phyloP scores from a whole-genome alignment of 2,113 vertebrate genomes.

The Neolamprologus sp. region DNA sequence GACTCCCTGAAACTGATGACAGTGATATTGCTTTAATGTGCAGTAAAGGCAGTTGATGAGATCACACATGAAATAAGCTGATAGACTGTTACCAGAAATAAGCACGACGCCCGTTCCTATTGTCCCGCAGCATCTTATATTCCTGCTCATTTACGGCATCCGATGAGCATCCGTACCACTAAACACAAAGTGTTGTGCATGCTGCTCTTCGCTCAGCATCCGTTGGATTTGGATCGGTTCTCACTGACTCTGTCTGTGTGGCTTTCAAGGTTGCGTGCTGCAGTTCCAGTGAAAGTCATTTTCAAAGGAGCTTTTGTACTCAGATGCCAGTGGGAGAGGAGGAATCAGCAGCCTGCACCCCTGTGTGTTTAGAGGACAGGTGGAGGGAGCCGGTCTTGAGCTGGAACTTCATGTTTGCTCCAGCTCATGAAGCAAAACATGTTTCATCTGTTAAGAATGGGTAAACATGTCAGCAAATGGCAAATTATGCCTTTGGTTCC shows the following conservation, averaged over 20 bases:
- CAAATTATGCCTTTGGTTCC: background rate
- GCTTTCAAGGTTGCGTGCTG: background rate
- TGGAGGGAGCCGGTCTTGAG: background rate
- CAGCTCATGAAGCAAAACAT: background rate
- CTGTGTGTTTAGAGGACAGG: background rate
- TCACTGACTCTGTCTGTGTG: background rate
- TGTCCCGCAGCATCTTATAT: background rate
- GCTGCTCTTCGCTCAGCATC: background rate
- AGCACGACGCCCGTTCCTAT: background rate
- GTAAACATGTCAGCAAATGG: background rate
- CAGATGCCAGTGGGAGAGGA: background rate
- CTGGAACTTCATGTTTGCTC: conserved; percentile 17
- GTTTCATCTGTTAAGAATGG: background rate
- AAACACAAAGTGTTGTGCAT: background rate
- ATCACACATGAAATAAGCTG: background rate
- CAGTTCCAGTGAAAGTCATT: background rate
- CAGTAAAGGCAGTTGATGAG: background rate
- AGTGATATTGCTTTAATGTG: background rate
- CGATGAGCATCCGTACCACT: background rate
- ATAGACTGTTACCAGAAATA: background rate
- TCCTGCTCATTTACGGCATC: background rate
- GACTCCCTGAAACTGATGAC: background rate
- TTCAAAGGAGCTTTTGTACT: background rate
- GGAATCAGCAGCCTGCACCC: background rate
- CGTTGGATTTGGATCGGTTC: background rate